Evolutionary conservation across 2,113 vertebrate species (phyloP), one percentile per base, ranked within the genome.

Genomic region (Dinomys branickii): DNA sequence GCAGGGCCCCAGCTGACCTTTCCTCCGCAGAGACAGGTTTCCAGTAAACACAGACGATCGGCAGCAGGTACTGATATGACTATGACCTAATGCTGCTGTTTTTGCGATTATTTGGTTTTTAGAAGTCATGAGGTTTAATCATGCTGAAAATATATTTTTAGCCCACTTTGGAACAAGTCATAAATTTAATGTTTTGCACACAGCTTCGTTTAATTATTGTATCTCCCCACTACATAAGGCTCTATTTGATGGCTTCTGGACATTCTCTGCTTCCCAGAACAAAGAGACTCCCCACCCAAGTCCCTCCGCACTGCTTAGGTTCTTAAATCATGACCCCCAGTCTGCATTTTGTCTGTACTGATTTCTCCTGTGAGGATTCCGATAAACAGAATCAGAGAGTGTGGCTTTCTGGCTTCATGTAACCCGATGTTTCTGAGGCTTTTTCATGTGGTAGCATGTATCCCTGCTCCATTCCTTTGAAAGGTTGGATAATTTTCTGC

Each of bases 391-490:
- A 3, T 12, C 10, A 20, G 0, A 17, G 0, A 24, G 54, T 1
- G 8, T 19, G 28, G 50, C 33, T 5, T 24, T 50, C 73, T 28
- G 50, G 9, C 3, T 69, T 26, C 33, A 5, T 7, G 20, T 73
- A 13, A 33, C 0, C 0, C 17, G 7, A 19, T 2, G 17, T 3
- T 73, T 41, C 14, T n/a, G 41, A 65, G 33, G 14, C 2, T 16
- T 59, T 13, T n/a, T 24, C 7, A 26, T 2, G 0, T 0, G 5
- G 22, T 17, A 77, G 8, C 0, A 3, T 6, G 12, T 6, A 0
- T 30, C n/a, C 26, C 28, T 7, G 7, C 24, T 28, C 78, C 28
- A 0, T 56, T 71, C 16, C 8, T 58, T 73, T 61, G 33, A 50
- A 61, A 63, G 38, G 63, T 33, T n/a, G 65, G 82, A 22, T 22